phyloP scores from a whole-genome alignment of 2,888 invertebrate species.

The Loripinus fragilis region DNA sequence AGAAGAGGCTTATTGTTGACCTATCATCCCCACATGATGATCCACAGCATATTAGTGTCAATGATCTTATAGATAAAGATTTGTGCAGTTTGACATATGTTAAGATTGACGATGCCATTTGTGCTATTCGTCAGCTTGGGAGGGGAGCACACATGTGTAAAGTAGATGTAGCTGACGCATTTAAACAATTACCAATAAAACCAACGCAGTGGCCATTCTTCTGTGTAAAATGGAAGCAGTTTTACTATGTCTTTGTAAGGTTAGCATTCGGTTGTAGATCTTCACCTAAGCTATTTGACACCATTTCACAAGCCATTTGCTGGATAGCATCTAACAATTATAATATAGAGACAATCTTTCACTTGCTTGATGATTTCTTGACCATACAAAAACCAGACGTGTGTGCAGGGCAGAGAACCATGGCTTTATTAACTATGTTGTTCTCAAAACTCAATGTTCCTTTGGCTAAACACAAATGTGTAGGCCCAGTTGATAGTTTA shows the following conservation, averaged over 20 bases:
- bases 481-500: slow-evolving; percentile 32
- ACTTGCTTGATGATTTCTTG: too few relatives aligned
- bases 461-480: too few relatives aligned
- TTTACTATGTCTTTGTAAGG: slow-evolving; percentile 39
- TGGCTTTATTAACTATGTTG: too few relatives aligned
- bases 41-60: slow-evolving; percentile 36
- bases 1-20: slow-evolving; percentile 53
- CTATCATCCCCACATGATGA: slow-evolving; percentile 54
- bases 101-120: slow-evolving; percentile 54
- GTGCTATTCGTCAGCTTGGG: too few relatives aligned
- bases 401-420: too few relatives aligned
- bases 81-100: slow-evolving; percentile 43
- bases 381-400: too few relatives aligned
- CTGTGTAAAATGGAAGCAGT: slow-evolving; percentile 47
- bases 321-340: too few relatives aligned
- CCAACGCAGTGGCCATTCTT: slow-evolving; percentile 38
- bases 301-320: too few relatives aligned
- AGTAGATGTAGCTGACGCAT: slow-evolving; percentile 51
- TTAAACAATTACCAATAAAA: slow-evolving; percentile 44
- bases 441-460: too few relatives aligned
- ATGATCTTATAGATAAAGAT: slow-evolving; percentile 54
- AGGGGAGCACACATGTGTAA: slow-evolving; percentile 34
- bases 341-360: too few relatives aligned
- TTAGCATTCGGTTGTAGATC: too few relatives aligned
- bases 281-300: too few relatives aligned